Conservation (phyloP, 2,113 vertebrate genomes). For the Saccopteryx leptura region DNA sequence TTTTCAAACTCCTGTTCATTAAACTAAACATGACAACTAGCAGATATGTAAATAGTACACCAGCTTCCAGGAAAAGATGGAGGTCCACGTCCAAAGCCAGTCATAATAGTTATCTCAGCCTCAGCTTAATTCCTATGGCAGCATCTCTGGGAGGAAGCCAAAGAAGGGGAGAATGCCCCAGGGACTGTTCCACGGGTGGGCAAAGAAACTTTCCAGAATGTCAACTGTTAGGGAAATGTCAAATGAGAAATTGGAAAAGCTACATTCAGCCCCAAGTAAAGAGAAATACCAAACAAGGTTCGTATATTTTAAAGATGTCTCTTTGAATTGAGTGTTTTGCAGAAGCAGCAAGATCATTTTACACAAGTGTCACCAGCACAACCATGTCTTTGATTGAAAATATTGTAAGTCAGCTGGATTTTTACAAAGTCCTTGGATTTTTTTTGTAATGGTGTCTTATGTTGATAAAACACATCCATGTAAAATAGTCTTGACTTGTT, state of each 20-base stretch:
- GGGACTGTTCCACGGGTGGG: neutral
- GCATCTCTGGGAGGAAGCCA: constrained; percentile 5
- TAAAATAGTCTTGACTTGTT: neutral
- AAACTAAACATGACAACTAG: constrained; percentile 10
- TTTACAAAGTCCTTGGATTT: neutral
- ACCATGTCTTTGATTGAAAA: neutral
- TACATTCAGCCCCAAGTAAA: neutral
- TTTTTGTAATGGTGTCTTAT: neutral
- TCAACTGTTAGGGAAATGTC: neutral
- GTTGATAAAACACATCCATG: neutral
- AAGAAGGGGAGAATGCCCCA: neutral
- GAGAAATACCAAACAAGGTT: neutral
- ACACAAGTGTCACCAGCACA: neutral
- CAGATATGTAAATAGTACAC: neutral
- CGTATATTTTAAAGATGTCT: neutral
- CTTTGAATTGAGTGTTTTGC: neutral
- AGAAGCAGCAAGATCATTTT: neutral
- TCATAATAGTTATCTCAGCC: neutral
- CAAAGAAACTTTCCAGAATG: neutral
- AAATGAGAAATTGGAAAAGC: neutral
- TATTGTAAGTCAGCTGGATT: neutral
- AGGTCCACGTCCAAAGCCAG: neutral
- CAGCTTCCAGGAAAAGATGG: neutral
- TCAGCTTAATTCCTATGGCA: neutral
- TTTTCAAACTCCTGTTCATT: constrained; percentile 57